Evolutionary conservation across 2,797 vertebrate species (phyloP).

Genomic region (Poecilia velifera): DNA sequence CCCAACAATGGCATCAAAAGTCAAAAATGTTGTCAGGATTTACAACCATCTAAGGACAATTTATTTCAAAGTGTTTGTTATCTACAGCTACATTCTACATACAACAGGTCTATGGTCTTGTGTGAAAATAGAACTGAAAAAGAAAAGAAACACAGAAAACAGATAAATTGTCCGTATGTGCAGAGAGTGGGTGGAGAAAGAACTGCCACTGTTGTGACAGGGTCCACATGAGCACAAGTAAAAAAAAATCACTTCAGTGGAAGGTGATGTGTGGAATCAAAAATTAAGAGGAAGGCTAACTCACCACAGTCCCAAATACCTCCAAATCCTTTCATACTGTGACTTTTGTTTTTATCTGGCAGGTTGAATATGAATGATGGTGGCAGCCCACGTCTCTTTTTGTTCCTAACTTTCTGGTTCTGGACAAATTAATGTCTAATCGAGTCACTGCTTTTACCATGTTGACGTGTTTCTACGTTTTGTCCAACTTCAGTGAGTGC

Average conservation of each 20-base stretch:
- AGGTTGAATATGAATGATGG: slow-evolving; percentile 27
- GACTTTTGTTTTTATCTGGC: slow-evolving; percentile 17
- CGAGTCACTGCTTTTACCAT: neutral
- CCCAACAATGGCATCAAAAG: no score
- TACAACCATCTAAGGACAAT: no score
- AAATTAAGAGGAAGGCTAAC: slow-evolving; percentile 38
- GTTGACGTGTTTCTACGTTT: no score
- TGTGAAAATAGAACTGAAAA: neutral
- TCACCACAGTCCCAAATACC: slow-evolving; percentile 47
- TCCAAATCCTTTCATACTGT: slow-evolving; percentile 37
- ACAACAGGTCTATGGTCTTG: no score
- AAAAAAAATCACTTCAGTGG: slow-evolving; percentile 36
- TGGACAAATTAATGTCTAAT: neutral
- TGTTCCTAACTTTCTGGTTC: neutral
- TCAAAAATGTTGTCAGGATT: no score
- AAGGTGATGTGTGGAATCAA: slow-evolving; percentile 7
- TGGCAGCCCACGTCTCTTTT: neutral
- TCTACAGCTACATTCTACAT: neutral
- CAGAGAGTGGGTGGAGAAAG: neutral
- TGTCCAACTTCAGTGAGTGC: no score
- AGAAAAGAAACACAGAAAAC: slow-evolving; percentile 23
- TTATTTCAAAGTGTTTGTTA: neutral
- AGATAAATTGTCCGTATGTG: slow-evolving; percentile 55
- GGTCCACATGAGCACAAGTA: slow-evolving; percentile 38
- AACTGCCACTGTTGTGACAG: slow-evolving; percentile 43